A percentile compares a stretch with the other conserved stretches of the same genome.
phyloP scores from a whole-genome alignment of 2,113 vertebrate species.

The Tor tambroides region DNA sequence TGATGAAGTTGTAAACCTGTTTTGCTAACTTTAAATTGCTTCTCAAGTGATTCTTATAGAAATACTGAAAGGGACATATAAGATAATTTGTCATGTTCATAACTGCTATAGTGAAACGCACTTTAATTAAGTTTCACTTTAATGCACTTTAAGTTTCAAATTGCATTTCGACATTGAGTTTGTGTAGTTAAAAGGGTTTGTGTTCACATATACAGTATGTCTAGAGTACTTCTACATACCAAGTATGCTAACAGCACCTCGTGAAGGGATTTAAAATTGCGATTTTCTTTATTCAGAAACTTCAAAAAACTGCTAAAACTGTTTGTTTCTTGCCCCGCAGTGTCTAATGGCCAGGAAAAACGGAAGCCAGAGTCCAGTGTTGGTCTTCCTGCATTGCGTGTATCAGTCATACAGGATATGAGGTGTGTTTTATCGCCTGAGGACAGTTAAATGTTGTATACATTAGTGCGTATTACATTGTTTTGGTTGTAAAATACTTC shows the following conservation, averaged over 20 bases:
- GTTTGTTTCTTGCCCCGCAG: slow-evolving; percentile 65
- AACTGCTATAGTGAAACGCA: no score
- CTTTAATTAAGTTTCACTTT: neutral
- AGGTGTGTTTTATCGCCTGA: slow-evolving; percentile 76
- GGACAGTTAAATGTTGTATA: neutral
- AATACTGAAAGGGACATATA: no score
- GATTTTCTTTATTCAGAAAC: neutral
- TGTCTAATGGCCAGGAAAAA: slow-evolving; percentile 79
- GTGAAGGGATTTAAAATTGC: no score
- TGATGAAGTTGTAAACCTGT: no score
- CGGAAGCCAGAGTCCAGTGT: slow-evolving; percentile 82
- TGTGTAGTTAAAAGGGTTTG: neutral
- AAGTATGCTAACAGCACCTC: neutral
- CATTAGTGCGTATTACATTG: no score
- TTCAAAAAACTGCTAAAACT: neutral
- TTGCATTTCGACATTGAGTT: neutral
- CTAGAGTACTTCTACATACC: neutral
- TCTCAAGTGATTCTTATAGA: no score
- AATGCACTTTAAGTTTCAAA: neutral
- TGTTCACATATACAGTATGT: no score
- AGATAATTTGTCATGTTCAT: no score
- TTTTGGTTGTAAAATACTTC: neutral
- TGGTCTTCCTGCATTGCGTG: slow-evolving; percentile 77
- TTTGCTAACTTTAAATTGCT: no score
- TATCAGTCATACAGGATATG: slow-evolving; percentile 93